A percentile compares a stretch with the other conserved stretches of the same genome.
Evolutionary conservation across 2,888 invertebrate species (phyloP).

Genomic region (Macropis europaea): DNA sequence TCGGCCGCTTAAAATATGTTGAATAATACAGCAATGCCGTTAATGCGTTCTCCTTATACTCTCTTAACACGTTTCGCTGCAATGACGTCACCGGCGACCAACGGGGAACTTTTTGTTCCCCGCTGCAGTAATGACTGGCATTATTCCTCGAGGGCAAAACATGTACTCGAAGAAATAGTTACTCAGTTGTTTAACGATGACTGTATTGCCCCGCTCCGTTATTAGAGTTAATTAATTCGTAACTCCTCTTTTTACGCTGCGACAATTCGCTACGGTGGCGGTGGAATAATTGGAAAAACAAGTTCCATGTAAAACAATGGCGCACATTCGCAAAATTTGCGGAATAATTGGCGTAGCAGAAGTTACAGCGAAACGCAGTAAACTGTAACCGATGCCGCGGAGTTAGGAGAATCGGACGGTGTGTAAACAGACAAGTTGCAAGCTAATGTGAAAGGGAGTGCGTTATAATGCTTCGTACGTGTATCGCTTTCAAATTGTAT

Average conservation of each 20-base stretch:
- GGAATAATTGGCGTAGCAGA: too few relatives aligned
- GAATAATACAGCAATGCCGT: constrained; percentile 35
- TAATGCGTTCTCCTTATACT: constrained; percentile 25
- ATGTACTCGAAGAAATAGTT: neutral
- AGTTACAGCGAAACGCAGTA: too few relatives aligned
- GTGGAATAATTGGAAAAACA: neutral
- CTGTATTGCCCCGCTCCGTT: neutral
- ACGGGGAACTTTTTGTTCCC: constrained; percentile 24
- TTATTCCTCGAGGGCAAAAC: constrained; percentile 4
- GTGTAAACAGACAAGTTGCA: too few relatives aligned
- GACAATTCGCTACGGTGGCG: neutral
- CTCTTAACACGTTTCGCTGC: constrained; percentile 28
- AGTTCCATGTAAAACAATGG: neutral
- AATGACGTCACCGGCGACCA: constrained; percentile 24
- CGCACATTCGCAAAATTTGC: too few relatives aligned
- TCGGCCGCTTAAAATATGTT: constrained; percentile 24
- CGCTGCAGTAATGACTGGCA: constrained; percentile 34
- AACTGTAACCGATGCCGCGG: too few relatives aligned
- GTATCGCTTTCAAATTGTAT: too few relatives aligned
- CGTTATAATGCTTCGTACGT: too few relatives aligned
- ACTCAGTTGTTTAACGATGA: neutral
- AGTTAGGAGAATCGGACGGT: too few relatives aligned
- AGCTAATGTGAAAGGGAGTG: too few relatives aligned
- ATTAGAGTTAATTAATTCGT: constrained; percentile 1
- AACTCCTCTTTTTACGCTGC: neutral